These are phyloP conservation scores for Onychorhynchus coronatus DNA, from an alignment of 2,113 vertebrate species.

Conservation along the genomic window DNA sequence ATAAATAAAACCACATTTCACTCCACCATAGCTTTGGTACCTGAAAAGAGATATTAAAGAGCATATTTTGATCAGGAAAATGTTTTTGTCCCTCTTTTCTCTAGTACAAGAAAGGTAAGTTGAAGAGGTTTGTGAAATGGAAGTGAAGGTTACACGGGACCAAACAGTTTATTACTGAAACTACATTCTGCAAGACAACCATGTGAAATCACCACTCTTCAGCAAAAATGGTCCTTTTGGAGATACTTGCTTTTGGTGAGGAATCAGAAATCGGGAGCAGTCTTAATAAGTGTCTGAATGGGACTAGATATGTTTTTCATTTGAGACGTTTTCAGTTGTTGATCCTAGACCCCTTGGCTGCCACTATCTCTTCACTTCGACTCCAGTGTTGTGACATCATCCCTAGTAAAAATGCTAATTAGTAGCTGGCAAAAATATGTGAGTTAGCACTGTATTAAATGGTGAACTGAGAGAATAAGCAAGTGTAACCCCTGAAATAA, in stretches of 20 bases:
- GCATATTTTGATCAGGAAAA: background rate
- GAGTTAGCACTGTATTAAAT: background rate
- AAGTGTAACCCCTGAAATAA: background rate
- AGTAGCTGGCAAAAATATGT: background rate
- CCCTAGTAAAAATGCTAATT: background rate
- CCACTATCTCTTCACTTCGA: background rate
- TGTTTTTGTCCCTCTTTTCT: background rate
- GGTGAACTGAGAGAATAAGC: background rate
- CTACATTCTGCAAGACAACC: background rate
- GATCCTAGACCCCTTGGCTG: background rate
- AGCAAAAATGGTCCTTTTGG: background rate
- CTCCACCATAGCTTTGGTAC: background rate
- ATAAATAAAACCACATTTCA: background rate
- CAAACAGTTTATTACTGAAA: background rate
- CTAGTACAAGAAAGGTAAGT: background rate
- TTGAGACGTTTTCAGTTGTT: background rate
- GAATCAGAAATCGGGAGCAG: background rate
- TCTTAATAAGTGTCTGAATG: background rate
- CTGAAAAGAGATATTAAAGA: constrained; percentile 4
- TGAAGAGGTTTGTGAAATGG: background rate
- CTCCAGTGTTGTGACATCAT: background rate
- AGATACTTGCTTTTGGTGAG: background rate
- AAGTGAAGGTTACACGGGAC: background rate
- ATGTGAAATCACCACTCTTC: background rate
- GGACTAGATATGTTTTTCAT: background rate